Evolutionary conservation across 2,113 vertebrate genomes (phyloP), one percentile per base, ranked within the genome.

Genomic region (Ochotona princeps): DNA sequence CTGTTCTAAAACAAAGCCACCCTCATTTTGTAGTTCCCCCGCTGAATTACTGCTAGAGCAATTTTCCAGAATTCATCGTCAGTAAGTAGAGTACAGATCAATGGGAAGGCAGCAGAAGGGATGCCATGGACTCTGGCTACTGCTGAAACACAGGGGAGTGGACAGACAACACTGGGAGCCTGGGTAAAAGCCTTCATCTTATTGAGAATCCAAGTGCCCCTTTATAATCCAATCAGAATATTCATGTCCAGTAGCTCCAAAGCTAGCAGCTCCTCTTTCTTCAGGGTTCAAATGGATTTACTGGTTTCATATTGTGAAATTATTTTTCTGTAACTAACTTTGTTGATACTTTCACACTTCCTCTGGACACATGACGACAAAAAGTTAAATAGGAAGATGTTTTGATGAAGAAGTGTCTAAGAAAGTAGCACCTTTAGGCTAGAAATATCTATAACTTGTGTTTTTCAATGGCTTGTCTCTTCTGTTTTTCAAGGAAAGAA

Each of bases 401-500:
- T 93, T 75, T 85, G 38, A 44, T 76, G 23, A 90, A 9, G 20
- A 76, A 30, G 7, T 83, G 3, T 44, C 70, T 83, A 61, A 83
- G n/a, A 5, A 78, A 72, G 15, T 74, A 3, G 1, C 26, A 1
- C 15, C 47, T 13, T 75, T 76, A 51, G n/a, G 1, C 67, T 26
- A 82, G 15, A 73, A 89, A n/a, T 8, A 65, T 23, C 30, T 93
- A 75, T 11, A 61, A 25, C 85, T 66, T 93, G 57, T 73, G 49
- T 44, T 60, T 75, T 44, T 72, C 4, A 80, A 49, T 83, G 28
- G 15, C 28, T 57, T 21, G 32, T 18, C 70, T 75, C 85, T 67
- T 79, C 75, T 38, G 17, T 20, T 87, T 79, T 28, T 82, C 57
- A 81, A 86, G 84, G 83, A n/a, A 89, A 92, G 63, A 78, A 83